phyloP scores from a whole-genome alignment of 1,140 invertebrate species.

The Hirudo medicinalis region DNA sequence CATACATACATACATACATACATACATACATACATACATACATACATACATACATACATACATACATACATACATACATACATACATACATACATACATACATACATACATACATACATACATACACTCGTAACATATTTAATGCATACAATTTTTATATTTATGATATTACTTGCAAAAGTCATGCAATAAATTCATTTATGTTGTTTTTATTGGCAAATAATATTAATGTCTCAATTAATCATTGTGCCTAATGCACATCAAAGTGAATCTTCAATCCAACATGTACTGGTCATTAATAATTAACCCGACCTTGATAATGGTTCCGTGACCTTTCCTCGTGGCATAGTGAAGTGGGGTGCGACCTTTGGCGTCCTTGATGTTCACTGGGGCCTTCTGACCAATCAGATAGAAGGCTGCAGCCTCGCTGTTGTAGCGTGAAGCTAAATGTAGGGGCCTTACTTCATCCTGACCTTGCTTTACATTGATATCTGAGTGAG shows the following conservation, averaged over 20 bases:
- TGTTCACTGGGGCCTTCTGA: slow-evolving; percentile 15
- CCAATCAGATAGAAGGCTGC: slow-evolving; percentile 19
- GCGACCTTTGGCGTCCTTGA: slow-evolving; percentile 22
- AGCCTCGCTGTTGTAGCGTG: slow-evolving; percentile 21
- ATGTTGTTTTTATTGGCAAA: too few species aligned
- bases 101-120: slow-evolving; percentile 5
- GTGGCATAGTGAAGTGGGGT: slow-evolving; percentile 24
- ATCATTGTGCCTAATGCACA: too few species aligned
- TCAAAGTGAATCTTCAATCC: too few species aligned
- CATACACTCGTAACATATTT: too few species aligned
- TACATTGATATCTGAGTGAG: slow-evolving; percentile 19
- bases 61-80: not conserved
- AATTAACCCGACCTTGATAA: slow-evolving; percentile 20
- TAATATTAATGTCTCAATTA: too few species aligned
- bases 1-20: slow-evolving; percentile 7
- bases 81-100: slow-evolving; percentile 5
- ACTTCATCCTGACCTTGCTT: slow-evolving; percentile 21
- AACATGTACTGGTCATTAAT: too few species aligned
- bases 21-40: not conserved
- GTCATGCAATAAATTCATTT: too few species aligned
- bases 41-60: not conserved
- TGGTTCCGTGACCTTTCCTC: slow-evolving; percentile 16
- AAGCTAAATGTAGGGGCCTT: slow-evolving; percentile 21
- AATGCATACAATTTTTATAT: too few species aligned
- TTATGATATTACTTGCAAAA: too few species aligned